These are phyloP conservation scores for Pantherophis vulpinus DNA, from an alignment of 2,797 vertebrate species.

Conservation along the genomic window DNA sequence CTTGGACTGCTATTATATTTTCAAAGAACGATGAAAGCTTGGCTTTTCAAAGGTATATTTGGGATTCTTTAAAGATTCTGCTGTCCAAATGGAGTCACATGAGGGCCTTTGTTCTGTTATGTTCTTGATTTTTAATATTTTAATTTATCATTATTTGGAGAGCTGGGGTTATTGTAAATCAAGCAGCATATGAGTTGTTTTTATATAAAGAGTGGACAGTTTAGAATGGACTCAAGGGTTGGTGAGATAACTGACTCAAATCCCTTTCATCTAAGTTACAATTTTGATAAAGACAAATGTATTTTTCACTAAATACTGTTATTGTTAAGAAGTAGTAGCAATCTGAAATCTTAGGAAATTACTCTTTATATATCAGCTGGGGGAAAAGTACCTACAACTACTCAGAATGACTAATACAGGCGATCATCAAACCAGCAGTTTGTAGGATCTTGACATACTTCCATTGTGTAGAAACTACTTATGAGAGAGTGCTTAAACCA, in stretches of 20 bases:
- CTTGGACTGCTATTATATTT: background rate
- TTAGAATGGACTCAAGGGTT: background rate
- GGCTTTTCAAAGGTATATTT: background rate
- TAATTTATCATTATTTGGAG: background rate
- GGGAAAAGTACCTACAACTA: background rate
- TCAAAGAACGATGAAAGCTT: background rate
- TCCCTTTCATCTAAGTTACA: background rate
- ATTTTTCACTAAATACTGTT: background rate
- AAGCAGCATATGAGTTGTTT: background rate
- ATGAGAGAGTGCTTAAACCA: background rate
- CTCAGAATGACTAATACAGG: background rate
- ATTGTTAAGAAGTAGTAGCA: background rate
- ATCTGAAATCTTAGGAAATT: background rate
- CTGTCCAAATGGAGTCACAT: background rate
- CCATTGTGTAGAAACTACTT: background rate
- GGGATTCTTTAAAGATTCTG: background rate
- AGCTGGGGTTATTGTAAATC: background rate
- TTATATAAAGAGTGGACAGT: background rate
- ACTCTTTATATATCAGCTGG: background rate
- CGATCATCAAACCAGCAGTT: background rate
- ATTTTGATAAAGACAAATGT: background rate
- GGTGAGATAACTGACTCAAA: background rate
- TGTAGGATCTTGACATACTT: background rate
- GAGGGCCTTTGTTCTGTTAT: background rate
- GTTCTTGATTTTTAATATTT: background rate